These are phyloP conservation scores for Sparus aurata DNA, from an alignment of 2,797 vertebrate genomes.

Conservation along the genomic window DNA sequence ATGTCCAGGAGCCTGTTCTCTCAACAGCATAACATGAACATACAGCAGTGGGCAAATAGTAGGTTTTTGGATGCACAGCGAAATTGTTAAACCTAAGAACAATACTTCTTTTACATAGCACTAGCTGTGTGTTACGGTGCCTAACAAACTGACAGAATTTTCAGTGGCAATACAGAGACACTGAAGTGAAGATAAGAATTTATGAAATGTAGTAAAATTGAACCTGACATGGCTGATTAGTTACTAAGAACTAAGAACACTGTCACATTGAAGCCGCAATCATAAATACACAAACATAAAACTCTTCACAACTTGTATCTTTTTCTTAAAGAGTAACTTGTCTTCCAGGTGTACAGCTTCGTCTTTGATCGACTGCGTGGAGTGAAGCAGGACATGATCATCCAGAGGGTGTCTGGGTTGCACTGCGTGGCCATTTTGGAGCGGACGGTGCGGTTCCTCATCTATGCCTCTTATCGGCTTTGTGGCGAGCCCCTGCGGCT, in stretches of 20 bases:
- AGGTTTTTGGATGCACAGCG: neutral
- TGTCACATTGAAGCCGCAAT: neutral
- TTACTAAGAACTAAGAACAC: neutral
- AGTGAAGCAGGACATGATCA: conserved; percentile 90
- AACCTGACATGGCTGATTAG: neutral
- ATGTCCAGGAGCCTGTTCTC: neutral
- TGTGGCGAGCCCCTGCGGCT: conserved; percentile 76
- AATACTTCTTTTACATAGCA: neutral
- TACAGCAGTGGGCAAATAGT: neutral
- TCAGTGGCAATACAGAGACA: neutral
- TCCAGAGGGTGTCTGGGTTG: conserved; percentile 84
- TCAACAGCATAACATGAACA: neutral
- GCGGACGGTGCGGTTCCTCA: conserved; percentile 85
- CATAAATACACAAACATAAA: neutral
- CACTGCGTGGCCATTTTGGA: conserved; percentile 85
- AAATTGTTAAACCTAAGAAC: neutral
- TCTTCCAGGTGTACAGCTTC: conserved; percentile 87
- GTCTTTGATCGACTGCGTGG: conserved; percentile 91
- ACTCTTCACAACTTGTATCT: neutral
- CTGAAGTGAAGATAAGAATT: neutral
- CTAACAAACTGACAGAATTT: neutral
- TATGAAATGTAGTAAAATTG: neutral
- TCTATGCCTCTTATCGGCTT: conserved; percentile 86
- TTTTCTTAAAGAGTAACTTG: neutral
- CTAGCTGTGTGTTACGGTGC: neutral